Evolutionary conservation across 2,888 invertebrate species (phyloP), one percentile per base, ranked within the genome.

Genomic region (Sceliomorpha sp.): DNA sequence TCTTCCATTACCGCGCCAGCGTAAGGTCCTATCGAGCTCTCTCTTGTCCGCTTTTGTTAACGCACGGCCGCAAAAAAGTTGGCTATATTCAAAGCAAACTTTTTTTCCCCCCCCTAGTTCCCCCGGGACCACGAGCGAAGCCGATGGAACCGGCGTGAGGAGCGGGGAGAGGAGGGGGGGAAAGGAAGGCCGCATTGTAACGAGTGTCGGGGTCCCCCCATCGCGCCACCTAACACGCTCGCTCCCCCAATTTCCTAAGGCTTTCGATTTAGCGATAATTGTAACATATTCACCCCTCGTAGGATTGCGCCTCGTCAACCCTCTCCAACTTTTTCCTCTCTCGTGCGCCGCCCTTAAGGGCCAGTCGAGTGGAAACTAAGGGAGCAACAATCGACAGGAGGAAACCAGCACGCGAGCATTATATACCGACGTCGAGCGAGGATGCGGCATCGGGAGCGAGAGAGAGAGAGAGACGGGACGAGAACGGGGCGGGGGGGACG

Each of bases 261-360:
- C 76, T 77, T 81, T 83, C 81, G 79, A 81, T 85, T 84, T 85
- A 81, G 80, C 81, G 82, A 84, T 85, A 85, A 85, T 85, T 85
- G 85, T 85, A 85, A 85, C 85, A 85, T 85, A 85, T 84, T 85
- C 84, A 79, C 77, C 79, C 80, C 78, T 76, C 73, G 68, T 60
- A 48, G 51, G 29, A 44, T 50, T 60, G 53, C 51, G 55, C 71
- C 75, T 62, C 68, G 68, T 59, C 78, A 32, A 50, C 40, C 67
- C 53, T 53, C 44, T 37, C 32, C 39, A 20, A 27, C 31, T 40
- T 34, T 73, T 66, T 72, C 64, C 70, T 73, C 72, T 72, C 76
- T 71, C 76, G 74, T 67, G 68, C 76, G 70, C 67, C 70, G 70
- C 72, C 75, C 76, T 77, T 62, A 73, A 75, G 78, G 71, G 73